Conservation (phyloP, 2,113 vertebrate genomes). For the Mormyrus lacerda region DNA sequence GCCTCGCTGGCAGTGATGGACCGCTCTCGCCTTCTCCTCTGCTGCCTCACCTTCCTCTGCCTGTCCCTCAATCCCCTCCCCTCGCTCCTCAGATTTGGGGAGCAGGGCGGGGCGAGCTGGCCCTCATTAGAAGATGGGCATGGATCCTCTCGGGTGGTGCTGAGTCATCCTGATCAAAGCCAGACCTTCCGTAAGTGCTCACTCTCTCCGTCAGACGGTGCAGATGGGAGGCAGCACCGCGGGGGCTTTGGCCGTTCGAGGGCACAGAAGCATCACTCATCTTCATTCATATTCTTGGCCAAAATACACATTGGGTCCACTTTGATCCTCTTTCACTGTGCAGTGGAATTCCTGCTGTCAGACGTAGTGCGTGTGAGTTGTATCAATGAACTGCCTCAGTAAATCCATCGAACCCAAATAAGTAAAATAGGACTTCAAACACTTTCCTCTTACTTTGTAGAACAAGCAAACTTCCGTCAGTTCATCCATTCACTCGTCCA, state of each 20-base stretch:
- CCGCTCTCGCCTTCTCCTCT: constrained; percentile 88
- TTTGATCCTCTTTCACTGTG: not conserved
- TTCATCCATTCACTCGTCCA: not conserved
- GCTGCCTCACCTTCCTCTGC: constrained; percentile 87
- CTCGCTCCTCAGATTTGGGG: constrained; percentile 65
- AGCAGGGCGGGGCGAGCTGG: constrained; percentile 33
- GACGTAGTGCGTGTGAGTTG: not conserved
- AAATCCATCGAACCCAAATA: not conserved
- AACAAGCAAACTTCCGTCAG: not conserved
- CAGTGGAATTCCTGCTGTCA: not conserved
- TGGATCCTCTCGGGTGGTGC: constrained; percentile 63
- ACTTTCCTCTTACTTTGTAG: not conserved
- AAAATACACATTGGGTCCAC: not conserved
- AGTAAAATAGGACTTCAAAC: not conserved
- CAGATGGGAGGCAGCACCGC: not conserved
- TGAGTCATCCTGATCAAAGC: constrained; percentile 64
- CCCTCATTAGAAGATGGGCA: constrained; percentile 40
- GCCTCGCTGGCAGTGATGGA: constrained; percentile 86
- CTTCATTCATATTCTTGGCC: not conserved
- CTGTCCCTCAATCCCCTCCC: constrained; percentile 92
- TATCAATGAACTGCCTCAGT: not conserved
- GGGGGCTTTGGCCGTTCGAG: not conserved
- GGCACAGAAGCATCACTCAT: not conserved
- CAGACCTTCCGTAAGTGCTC: constrained; percentile 56
- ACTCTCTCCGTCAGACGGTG: not conserved